A percentile compares a stretch with the other conserved stretches of the same genome.
Evolutionary conservation across 2,888 invertebrate genomes (phyloP).

Genomic region (Sympetrum striolatum): DNA sequence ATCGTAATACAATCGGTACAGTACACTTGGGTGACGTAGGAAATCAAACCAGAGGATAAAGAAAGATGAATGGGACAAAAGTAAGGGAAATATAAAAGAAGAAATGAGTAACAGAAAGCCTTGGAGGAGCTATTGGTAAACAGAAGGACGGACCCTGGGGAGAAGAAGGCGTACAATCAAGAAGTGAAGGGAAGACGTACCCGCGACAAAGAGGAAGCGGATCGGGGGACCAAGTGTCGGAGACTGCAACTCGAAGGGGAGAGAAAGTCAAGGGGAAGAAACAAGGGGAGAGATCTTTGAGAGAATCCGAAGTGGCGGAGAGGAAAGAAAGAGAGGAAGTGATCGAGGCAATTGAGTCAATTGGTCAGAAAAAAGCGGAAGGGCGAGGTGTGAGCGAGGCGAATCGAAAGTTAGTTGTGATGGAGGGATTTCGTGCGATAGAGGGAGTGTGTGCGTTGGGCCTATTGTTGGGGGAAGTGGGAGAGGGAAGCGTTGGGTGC

Average conservation of each 20-base stretch:
- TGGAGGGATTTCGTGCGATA: not conserved
- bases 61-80: not conserved
- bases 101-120: not conserved
- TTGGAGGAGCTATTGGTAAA: too few species aligned
- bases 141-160: not conserved
- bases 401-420: not conserved
- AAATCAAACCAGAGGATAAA: not conserved
- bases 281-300: not conserved
- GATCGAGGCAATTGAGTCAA: constrained; percentile 33
- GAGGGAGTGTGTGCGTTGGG: not conserved
- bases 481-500: not conserved
- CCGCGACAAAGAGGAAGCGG: not conserved
- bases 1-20: too few species aligned
- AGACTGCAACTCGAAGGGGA: not conserved
- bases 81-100: not conserved
- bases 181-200: not conserved
- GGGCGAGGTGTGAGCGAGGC: not conserved
- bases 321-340: not conserved
- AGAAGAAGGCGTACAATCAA: not conserved
- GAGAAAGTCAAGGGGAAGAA: not conserved
- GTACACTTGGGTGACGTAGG: too few species aligned
- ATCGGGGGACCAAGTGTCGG: not conserved
- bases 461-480: not conserved
- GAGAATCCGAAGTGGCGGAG: not conserved
- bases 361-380: not conserved